Evolutionary conservation across 2,113 vertebrate species (phyloP), one percentile per base, ranked within the genome.

Genomic region (Vulpes ferrilata): DNA sequence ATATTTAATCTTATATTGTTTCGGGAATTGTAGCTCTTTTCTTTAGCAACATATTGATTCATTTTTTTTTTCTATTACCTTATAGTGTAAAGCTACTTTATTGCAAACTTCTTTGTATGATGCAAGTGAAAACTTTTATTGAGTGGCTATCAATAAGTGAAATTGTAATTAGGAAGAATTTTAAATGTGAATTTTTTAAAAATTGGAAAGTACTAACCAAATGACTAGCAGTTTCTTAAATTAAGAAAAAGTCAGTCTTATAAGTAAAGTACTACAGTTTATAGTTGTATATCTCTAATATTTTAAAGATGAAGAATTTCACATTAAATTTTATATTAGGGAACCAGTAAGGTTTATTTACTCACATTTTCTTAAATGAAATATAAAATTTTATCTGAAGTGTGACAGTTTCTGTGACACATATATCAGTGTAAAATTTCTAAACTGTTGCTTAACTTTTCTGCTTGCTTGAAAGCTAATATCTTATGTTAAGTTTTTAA

Each of bases 1-100:
- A 62, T 84, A 25, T 57, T 78, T 85, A 12, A 84, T 88, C 35
- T 95, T 95, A 16, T 65, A 82, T 95, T 88, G 30, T 84, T 96
- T 73, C 13, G 82, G 11, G 12, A 94, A 67, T 35, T 80, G 2
- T 30, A 59, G 35, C 53, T 76, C 19, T 62, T 71, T 60, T 48
- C n/a, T 84, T 93, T 59, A 88, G 51, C 82, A 92, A 51, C 83
- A 9, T 60, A 57, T 83, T 19, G 59, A 32, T 83, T 84, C 20
- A 16, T 83, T 88, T 88, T 88, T 88, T 90, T 17, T 74, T 95
- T 35, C 35, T 38, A 83, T 92, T 48, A 78, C 19, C 79, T 65
- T 88, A 27, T n/a, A 43, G 16, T 69, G 0, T 88, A 74, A 69
- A 78, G 51, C 4, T 90, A 65, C 32, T 82, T 92, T 64, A 60